Conservation (phyloP, 2,797 vertebrate species). For the Limosa lapponica region DNA sequence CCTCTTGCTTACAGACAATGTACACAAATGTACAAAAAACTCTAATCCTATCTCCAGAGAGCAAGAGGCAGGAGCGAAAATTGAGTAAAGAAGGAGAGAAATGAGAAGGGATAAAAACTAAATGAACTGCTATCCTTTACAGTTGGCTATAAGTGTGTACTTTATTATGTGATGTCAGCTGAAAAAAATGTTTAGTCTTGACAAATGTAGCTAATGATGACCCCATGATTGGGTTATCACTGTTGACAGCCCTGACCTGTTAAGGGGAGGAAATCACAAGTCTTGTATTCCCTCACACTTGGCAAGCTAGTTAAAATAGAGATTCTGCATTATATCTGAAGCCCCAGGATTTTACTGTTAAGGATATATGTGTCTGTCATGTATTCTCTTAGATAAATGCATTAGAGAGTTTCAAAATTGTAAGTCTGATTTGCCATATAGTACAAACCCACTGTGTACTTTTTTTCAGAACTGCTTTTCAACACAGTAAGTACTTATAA, state of each 20-base stretch:
- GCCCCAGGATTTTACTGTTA: background rate
- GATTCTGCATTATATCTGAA: background rate
- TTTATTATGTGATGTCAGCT: background rate
- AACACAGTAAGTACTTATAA: background rate
- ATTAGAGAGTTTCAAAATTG: background rate
- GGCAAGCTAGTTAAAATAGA: background rate
- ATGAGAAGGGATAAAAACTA: background rate
- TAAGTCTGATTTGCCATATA: background rate
- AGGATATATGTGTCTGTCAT: background rate
- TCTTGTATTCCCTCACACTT: background rate
- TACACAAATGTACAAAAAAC: background rate
- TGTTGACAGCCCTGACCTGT: background rate
- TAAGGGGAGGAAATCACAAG: accelerated
- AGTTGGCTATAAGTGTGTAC: background rate
- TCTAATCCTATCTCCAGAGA: background rate
- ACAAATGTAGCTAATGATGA: background rate
- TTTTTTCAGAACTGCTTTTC: background rate
- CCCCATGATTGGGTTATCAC: background rate
- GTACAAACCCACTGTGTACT: background rate
- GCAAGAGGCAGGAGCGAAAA: background rate
- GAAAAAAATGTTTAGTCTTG: background rate
- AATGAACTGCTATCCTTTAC: background rate
- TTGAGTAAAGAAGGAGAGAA: background rate
- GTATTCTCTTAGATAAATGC: background rate
- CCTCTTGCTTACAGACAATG: background rate